Evolutionary conservation across 2,113 vertebrate genomes (phyloP).

Genomic region (Colossoma macropomum): DNA sequence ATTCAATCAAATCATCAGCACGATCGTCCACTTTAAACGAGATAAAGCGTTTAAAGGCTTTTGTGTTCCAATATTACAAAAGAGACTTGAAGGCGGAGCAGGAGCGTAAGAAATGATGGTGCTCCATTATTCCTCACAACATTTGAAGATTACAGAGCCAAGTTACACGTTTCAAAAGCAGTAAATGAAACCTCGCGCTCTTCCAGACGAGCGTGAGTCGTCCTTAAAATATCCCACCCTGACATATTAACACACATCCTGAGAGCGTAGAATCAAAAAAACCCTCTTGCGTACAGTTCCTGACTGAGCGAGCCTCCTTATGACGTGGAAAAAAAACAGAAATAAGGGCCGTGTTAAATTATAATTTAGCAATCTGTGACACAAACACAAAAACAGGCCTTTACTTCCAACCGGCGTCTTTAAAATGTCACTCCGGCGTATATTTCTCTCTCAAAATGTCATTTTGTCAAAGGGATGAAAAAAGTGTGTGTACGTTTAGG

Average conservation of each 20-base stretch:
- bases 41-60: constrained; percentile 89
- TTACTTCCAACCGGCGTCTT: constrained; percentile 5
- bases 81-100: constrained; percentile 84
- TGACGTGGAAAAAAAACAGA: background rate
- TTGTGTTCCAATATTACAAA: constrained; percentile 95
- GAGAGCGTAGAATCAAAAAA: background rate
- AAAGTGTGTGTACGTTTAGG: constrained; percentile 41
- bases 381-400: constrained; percentile 21
- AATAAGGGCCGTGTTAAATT: constrained; percentile 32
- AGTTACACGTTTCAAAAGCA: constrained; percentile 85
- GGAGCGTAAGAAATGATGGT: constrained; percentile 79
- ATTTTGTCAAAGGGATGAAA: constrained; percentile 53
- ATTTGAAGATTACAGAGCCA: constrained; percentile 86
- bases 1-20: constrained; percentile 94
- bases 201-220: background rate
- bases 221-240: constrained; percentile 19
- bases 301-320: background rate
- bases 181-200: constrained; percentile 81
- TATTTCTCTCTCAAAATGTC: constrained; percentile 51
- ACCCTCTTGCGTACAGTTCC: background rate
- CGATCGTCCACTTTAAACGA: constrained; percentile 88
- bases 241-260: constrained; percentile 19
- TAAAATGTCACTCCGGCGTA: constrained; percentile 34
- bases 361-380: background rate
- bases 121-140: constrained; percentile 87